Conservation (phyloP, 1,140 invertebrate species). For the Rhagoletis zephyria region DNA sequence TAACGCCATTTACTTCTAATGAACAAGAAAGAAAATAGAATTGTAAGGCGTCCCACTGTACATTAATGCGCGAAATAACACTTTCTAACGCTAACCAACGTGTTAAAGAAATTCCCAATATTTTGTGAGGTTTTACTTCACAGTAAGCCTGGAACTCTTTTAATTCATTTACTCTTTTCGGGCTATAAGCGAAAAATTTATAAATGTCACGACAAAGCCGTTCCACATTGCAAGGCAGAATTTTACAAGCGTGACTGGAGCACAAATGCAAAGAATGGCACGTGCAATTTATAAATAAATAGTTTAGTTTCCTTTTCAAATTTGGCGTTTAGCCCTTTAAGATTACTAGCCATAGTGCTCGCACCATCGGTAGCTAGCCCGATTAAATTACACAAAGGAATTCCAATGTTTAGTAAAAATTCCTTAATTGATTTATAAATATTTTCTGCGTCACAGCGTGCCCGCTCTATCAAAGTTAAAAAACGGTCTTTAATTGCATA, state of each 20-base stretch:
- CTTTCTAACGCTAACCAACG: slow-evolving; percentile 55
- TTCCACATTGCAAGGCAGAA: too few relatives aligned
- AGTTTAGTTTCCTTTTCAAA: slow-evolving; percentile 39
- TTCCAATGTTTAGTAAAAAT: background rate
- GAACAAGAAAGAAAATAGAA: slow-evolving; percentile 40
- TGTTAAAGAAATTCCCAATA: too few relatives aligned
- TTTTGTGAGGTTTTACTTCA: too few relatives aligned
- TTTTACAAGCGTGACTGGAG: too few relatives aligned
- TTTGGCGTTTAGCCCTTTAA: slow-evolving; percentile 53
- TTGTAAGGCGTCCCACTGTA: slow-evolving; percentile 51
- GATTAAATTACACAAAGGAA: slow-evolving; percentile 3
- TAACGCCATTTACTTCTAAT: slow-evolving; percentile 52
- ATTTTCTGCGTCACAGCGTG: background rate
- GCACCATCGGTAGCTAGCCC: slow-evolving; percentile 33
- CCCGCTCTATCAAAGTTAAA: slow-evolving; percentile 15
- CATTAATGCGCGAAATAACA: slow-evolving; percentile 56
- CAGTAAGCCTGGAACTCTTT: too few relatives aligned
- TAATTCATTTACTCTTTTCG: too few relatives aligned
- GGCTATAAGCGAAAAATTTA: too few relatives aligned
- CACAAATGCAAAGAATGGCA: too few relatives aligned
- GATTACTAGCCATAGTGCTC: slow-evolving; percentile 46
- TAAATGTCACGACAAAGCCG: too few relatives aligned
- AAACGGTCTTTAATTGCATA: slow-evolving; percentile 13
- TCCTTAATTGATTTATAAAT: slow-evolving; percentile 14
- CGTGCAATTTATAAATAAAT: slow-evolving; percentile 55